Base-by-base conservation (phyloP, 2,888 invertebrate species). In the Harpagoxenus sublaevis region DNA sequence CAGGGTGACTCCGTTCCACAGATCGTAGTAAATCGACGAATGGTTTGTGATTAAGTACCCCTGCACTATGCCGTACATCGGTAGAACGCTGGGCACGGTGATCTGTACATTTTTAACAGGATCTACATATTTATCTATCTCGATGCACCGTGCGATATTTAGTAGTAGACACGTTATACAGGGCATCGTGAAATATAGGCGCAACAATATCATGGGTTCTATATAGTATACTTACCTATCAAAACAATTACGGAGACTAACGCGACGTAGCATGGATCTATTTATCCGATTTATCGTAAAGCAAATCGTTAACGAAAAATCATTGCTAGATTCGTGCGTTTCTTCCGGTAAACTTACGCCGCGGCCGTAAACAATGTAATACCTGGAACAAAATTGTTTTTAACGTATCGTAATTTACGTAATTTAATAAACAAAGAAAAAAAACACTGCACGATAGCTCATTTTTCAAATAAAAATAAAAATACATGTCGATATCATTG, bases 1-100 rank as follows among this genome's bases (percentile, higher is more conserved):
- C 81, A 96, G 93, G 3, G 96, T 95, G 77, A 97, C 95, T 86
- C 96, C 95, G 66, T 96, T 96, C 96, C 97, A 97, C 91, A 97
- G 45, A 77, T 92, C 87, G 82, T 91, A 90, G 23, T 91, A 89
- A 5, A 79, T n/a, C 4, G 39, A 12, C 8, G 77, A 81, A 18
- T 85, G 78, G 10, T 84, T 83, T 68, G 84, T 85, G 6, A 66
- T 84, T 48, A 94, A 86, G 74, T 91, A 91, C 35, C 91, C 93
- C 75, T 93, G 70, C 15, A 92, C 91, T 39, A 93, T 87, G 9
- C 94, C 94, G 18, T 94, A 94, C 92, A 94, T 93, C 39, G 94
- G 91, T 53, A 93, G 70, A n/a, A 94, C 88, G 83, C 93, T 93
- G 12, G 94, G 93, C 31, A 94, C 91, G 28, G 94, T 94, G 90